Conservation (phyloP, 2,797 vertebrate species). For the Dipus sagitta region DNA sequence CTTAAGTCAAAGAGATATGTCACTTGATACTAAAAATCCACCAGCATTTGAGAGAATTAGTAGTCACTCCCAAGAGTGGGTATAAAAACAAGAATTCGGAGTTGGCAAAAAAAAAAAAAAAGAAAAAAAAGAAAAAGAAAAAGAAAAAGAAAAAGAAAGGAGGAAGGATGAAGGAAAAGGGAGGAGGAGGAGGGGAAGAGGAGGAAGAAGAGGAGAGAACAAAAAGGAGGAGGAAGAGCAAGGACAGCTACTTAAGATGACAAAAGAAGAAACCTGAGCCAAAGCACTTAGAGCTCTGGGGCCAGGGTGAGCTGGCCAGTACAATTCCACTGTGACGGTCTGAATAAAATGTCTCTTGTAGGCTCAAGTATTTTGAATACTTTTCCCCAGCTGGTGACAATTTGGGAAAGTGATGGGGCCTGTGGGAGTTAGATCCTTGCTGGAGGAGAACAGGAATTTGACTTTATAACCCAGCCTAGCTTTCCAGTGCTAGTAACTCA, state of each 20-base stretch:
- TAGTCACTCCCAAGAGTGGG: background rate
- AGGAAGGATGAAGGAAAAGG: too few species aligned
- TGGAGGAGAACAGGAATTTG: too few species aligned
- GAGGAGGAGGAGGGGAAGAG: too few species aligned
- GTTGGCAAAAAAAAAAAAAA: background rate
- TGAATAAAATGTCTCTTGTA: too few species aligned
- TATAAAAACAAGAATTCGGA: background rate
- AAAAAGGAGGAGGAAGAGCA: too few species aligned
- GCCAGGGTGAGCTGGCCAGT: background rate
- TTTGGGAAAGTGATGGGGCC: too few species aligned
- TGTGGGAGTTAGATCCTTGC: too few species aligned
- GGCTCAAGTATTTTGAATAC: too few species aligned
- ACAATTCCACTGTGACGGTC: slow-evolving; percentile 90
- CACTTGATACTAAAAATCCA: slow-evolving; percentile 21
- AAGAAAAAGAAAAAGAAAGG: background rate
- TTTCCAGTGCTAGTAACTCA: too few species aligned
- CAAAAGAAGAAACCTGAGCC: background rate
- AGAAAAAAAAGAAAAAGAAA: background rate
- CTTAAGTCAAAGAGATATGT: background rate
- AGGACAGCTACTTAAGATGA: background rate
- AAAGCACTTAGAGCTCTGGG: background rate
- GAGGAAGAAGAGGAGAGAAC: too few species aligned
- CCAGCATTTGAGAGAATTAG: background rate
- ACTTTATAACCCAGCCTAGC: too few species aligned
- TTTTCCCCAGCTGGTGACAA: too few species aligned